Conservation (phyloP, 2,113 vertebrate species). For the Rousettus leschenaultii region DNA sequence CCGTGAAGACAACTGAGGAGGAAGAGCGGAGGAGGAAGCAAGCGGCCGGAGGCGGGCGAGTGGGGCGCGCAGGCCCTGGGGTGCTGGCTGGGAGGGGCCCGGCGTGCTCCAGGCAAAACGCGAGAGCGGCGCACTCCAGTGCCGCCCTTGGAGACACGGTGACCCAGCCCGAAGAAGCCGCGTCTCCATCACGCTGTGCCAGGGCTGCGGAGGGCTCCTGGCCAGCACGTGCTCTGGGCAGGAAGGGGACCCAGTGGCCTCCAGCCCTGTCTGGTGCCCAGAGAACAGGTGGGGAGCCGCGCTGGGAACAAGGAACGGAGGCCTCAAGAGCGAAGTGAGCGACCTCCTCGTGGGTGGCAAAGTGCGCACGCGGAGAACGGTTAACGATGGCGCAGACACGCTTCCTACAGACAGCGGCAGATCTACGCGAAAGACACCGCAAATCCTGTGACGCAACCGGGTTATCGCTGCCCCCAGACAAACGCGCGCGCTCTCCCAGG, state of each 20-base stretch:
- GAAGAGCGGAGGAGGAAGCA: not conserved
- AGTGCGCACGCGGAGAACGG: too few relatives aligned
- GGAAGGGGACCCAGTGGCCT: not conserved
- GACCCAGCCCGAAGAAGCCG: too few relatives aligned
- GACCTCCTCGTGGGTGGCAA: fast-evolving
- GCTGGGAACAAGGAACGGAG: not conserved
- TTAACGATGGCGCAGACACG: not conserved
- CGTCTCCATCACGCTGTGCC: not conserved
- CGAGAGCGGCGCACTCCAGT: too few relatives aligned
- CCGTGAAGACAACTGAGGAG: too few relatives aligned
- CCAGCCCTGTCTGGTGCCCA: not conserved
- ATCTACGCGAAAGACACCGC: not conserved
- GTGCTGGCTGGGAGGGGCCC: too few relatives aligned
- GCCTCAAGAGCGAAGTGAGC: not conserved
- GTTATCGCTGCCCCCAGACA: too few relatives aligned
- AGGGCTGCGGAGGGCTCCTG: too few relatives aligned
- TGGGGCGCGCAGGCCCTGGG: not conserved
- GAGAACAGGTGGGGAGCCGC: not conserved
- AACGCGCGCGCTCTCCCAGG: too few relatives aligned
- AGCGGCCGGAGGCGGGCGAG: not conserved
- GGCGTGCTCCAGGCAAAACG: too few relatives aligned
- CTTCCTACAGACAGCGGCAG: not conserved
- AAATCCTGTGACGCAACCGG: too few relatives aligned
- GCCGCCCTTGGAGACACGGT: too few relatives aligned
- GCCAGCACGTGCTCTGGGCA: not conserved